Percentiles rank a stretch among this genome's conserved stretches.
phyloP scores from a whole-genome alignment of 2,888 invertebrate genomes.

The Hedya salicella region DNA sequence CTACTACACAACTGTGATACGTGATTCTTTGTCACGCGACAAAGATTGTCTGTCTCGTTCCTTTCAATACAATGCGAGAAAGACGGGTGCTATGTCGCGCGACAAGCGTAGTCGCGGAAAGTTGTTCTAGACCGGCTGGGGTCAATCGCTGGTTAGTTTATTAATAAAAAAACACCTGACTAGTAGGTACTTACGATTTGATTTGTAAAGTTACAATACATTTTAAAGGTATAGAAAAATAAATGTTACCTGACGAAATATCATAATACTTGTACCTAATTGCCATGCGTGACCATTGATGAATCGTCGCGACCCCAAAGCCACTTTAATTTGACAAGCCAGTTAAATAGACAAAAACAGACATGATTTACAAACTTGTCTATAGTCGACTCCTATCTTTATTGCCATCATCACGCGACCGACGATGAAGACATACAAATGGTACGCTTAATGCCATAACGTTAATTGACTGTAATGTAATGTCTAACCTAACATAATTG shows the following conservation, averaged over 20 bases:
- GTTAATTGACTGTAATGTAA: conserved; percentile 40
- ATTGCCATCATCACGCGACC: conserved; percentile 39
- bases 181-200: too few relatives aligned
- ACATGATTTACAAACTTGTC: conserved; percentile 38
- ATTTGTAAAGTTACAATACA: too few relatives aligned
- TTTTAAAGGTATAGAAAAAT: neutral
- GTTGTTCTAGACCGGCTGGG: too few relatives aligned
- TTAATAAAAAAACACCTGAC: too few relatives aligned
- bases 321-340: conserved; percentile 31
- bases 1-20: too few relatives aligned
- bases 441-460: conserved; percentile 31
- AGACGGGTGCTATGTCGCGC: too few relatives aligned
- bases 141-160: too few relatives aligned
- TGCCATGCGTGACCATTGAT: conserved; percentile 29
- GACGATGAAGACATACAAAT: conserved; percentile 42
- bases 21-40: too few relatives aligned
- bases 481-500: neutral
- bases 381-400: conserved; percentile 39
- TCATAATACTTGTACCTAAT: conserved; percentile 13
- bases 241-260: neutral
- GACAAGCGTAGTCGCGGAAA: too few relatives aligned
- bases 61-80: too few relatives aligned
- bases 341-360: conserved; percentile 29
- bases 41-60: too few relatives aligned
- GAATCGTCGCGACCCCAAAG: conserved; percentile 25